Evolutionary conservation across 2,888 invertebrate species (phyloP), one percentile per base, ranked within the genome.

Genomic region (Spatulosminthurus flaviceps): DNA sequence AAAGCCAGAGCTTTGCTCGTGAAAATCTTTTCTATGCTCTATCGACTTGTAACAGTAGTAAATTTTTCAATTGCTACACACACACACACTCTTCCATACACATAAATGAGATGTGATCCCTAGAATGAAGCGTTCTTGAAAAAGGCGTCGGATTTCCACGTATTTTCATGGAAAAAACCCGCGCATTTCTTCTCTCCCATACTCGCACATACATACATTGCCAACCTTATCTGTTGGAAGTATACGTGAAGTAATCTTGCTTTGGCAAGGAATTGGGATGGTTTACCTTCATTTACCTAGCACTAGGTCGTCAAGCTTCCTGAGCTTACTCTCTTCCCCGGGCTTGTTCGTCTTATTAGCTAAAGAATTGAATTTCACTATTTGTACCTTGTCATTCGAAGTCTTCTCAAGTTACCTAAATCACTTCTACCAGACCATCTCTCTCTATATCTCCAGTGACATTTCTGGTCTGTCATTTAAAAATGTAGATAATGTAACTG

Each of bases 141-240:
- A n/a, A n/a, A n/a, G n/a, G n/a, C 19, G 51, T 51, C 51, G 16
- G 2, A 51, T 51, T 51, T 51, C n/a, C 51, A 2, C 16, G 4
- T n/a, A 2, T 51, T 16, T 16, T n/a, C 51, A 51, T 51, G 7
- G 9, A n/a, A n/a, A 51, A 73, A 77, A 64, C 70, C 73, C 73
- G 60, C 77, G 28, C 61, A 34, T 26, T 26, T 69, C 0, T 34
- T 42, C 61, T 70, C 21, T 61, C 42, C 24, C n/a, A 22, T 34
- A 34, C 22, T 41, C 22, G 7, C 29, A n/a, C n/a, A n/a, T n/a
- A n/a, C n/a, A n/a, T n/a, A n/a, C n/a, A n/a, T n/a, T n/a, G n/a
- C n/a, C n/a, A n/a, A n/a, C n/a, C n/a, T n/a, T n/a, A n/a, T n/a
- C n/a, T n/a, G n/a, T n/a, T n/a, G n/a, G n/a, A n/a, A n/a, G n/a